Evolutionary conservation across 2,797 vertebrate species (phyloP), one percentile per base, ranked within the genome.

Genomic region (Coccyzus lansbergi): DNA sequence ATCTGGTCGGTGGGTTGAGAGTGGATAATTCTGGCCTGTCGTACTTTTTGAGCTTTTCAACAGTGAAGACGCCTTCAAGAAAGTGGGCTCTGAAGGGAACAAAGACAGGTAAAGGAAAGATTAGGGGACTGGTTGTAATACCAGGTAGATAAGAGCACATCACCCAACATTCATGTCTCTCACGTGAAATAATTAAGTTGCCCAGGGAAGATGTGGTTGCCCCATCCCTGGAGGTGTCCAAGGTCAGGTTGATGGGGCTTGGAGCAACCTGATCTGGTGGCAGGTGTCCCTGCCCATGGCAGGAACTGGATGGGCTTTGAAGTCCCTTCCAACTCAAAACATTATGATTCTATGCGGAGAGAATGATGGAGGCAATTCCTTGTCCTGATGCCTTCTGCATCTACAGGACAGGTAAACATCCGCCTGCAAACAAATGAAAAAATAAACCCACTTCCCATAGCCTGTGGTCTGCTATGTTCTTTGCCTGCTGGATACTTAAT

Each of bases 71-170:
- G 0, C 98, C 98, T 63, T 93, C 97, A 48, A 99, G 95, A 92
- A 99, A 96, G 96, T 99, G 99, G 26, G 98, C 98, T 94, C 99
- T 99, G 96, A 69, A 17, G 81, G 90, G 74, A 63, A 87, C 4
- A 77, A 67, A 88, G 63, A 18, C 33, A 83, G 26, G 34, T 38
- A 69, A 64, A 69, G 42, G 81, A 33, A 60, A 63, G 20, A 52
- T 90, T 55, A 88, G 38, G 48, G 77, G 48, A 88, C 8, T 55
- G 21, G 9, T 91, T 29, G 28, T 69, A 83, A 33, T 53, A 69
- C 16, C 7, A 68, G 46, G 26, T 51, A 83, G 33, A 69, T 51
- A 74, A 93, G 34, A 58, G 10, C 36, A 15, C 2, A 33, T 12
- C 53, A 58, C 44, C 36, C 62, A 71, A 16, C 40, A 49, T 69